phyloP scores from a whole-genome alignment of 2,113 vertebrate genomes.

The Megalops atlanticus region DNA sequence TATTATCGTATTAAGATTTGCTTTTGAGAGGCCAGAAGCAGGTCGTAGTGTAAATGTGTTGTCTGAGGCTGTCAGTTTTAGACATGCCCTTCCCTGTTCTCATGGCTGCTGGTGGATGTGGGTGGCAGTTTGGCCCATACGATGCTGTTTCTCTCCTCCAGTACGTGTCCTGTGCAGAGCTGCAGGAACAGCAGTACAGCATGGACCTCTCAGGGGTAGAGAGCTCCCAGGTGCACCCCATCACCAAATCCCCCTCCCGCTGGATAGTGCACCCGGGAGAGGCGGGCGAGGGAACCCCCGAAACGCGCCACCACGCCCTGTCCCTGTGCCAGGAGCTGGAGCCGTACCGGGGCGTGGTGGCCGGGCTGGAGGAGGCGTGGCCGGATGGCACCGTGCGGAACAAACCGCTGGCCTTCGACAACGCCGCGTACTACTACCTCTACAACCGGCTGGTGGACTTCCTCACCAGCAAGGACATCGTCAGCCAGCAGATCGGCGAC shows the following conservation, averaged over 20 bases:
- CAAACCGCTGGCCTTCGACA: slow-evolving; percentile 80
- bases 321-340: slow-evolving; percentile 85
- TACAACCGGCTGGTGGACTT: slow-evolving; percentile 95
- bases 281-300: slow-evolving; percentile 46
- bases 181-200: slow-evolving; percentile 83
- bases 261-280: slow-evolving; percentile 73
- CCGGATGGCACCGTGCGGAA: slow-evolving; percentile 49
- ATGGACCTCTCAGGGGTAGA: slow-evolving; percentile 76
- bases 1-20: background rate
- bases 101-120: no score
- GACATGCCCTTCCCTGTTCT: no score
- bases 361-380: slow-evolving; percentile 64
- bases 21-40: no score
- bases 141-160: slow-evolving; percentile 50
- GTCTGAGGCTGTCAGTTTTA: background rate
- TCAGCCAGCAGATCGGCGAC: slow-evolving; percentile 88
- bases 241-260: slow-evolving; percentile 81
- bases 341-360: slow-evolving; percentile 70
- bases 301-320: slow-evolving; percentile 73
- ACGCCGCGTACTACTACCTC: slow-evolving; percentile 93
- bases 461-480: slow-evolving; percentile 89
- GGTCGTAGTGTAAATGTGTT: no score
- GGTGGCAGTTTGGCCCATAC: background rate
- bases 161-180: slow-evolving; percentile 88
- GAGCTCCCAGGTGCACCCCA: slow-evolving; percentile 81